These are phyloP conservation scores for Oriolus oriolus DNA, from an alignment of 2,113 vertebrate genomes.

Conservation along the genomic window DNA sequence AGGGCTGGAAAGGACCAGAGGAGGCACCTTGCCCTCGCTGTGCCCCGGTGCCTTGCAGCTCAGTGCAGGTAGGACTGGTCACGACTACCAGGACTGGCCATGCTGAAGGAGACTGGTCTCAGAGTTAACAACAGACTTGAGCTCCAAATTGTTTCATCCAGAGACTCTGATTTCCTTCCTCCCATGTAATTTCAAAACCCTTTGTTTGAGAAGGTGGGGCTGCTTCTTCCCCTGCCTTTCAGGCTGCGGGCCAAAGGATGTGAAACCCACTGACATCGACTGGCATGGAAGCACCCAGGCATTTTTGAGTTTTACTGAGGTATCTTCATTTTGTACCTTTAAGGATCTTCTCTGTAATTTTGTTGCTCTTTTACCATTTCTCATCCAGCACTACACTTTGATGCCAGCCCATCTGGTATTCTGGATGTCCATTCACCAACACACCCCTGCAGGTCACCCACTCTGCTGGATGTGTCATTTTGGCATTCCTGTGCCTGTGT, in stretches of 20 bases:
- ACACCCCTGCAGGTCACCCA: background rate
- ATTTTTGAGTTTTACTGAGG: background rate
- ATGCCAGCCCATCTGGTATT: background rate
- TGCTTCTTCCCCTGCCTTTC: background rate
- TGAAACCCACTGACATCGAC: background rate
- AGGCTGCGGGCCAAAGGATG: background rate
- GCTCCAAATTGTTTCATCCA: background rate
- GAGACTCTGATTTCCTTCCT: background rate
- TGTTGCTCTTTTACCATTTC: background rate
- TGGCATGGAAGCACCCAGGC: background rate
- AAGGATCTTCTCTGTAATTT: background rate
- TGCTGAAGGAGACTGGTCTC: background rate
- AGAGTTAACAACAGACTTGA: background rate
- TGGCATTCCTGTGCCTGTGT: background rate
- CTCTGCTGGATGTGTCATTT: fast-evolving
- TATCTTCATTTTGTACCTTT: background rate
- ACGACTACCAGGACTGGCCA: background rate
- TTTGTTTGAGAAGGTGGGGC: background rate
- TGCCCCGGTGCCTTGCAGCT: background rate
- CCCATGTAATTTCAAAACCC: background rate
- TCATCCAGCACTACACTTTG: background rate
- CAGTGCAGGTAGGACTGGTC: background rate
- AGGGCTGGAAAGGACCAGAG: background rate
- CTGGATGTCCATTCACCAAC: background rate
- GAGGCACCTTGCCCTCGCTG: background rate